Base-by-base conservation (phyloP, 2,113 vertebrate species). In the Prionailurus viverrinus region DNA sequence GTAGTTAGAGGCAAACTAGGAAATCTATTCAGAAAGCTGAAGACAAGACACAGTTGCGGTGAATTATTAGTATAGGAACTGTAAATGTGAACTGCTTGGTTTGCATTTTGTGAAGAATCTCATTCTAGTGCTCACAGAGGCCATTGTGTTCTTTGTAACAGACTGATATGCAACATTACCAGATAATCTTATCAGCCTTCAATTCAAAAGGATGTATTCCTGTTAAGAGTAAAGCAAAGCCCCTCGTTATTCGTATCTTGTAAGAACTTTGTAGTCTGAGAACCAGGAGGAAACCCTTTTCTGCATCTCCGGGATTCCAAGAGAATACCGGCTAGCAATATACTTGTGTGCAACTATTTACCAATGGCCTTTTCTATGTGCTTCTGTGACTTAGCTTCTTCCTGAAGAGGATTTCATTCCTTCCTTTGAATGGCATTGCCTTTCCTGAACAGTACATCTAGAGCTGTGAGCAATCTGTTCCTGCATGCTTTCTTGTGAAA, bases 401-500 rank as follows among this genome's bases (percentile, higher is more conserved):
- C 11, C 1, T 8, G 23, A 58, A 19, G 5, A 90, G 36, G 58
- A 51, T 63, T 25, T 51, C 21, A 45, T 71, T 81, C 29, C 5
- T 27, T 55, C 51, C 23, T 89, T 91, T 78, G 69, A 80, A 61
- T 78, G 55, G 45, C 0, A 0, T 51, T 1, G 0, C 84, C 31
- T 89, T 95, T 89, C 73, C 25, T 16, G 48, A 84, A 69, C 79
- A 97, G 7, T 58, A 91, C 45, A 68, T 41, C 51, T 96, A 45
- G 8, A 45, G 0, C 61, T 78, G 2, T 36, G 80, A 71, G 33
- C 78, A 36, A 63, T 15, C n/a, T 91, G 13, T 29, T 88, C 53
- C 9, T 45, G 13, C 0, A 1, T 18, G 0, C 21, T 80, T 76
- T 84, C 55, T 89, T 97, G 18, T 76, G 94, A 63, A 91, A 95